Base-by-base conservation (phyloP, 2,113 vertebrate genomes). In the Hippocampus barbouri region DNA sequence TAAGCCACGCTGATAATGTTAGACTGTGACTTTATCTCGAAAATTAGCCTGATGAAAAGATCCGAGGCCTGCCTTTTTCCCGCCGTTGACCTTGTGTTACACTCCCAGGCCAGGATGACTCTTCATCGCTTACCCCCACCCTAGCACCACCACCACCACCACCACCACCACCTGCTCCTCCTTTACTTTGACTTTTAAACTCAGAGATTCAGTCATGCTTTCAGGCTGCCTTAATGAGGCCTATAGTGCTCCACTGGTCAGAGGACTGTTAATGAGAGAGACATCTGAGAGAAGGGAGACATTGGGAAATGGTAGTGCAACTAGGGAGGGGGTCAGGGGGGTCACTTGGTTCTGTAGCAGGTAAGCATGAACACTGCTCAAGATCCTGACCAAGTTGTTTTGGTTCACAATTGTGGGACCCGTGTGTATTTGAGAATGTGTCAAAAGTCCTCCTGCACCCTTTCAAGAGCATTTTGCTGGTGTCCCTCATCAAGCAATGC, bases 391-490 rank as follows among this genome's bases (percentile, higher is more conserved):
- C 91, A 92, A 94, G 95, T 93, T 93, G 94, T 70, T 93, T 67
- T 43, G 43, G 9, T 51, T 53, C 23, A 89, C 68, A 84, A 91
- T 93, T 89, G 88, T 83, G 69, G 77, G 87, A 85, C 89, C 68
- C 91, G 16, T 62, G 57, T 65, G 34, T 75, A 68, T 61, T 27
- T 59, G 51, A 43, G 51, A 23, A 34, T 47, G 25, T 71, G 60
- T 74, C 27, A 2, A 21, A 49, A 91, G 93, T 91, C 94, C 92
- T 93, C 34, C 85, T 92, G 92, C 92, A 76, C 91, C 92, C 92
- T 94, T 88, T 91, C 88, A 88, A 92, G 93, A 94, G 93, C 92
- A 92, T 94, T 98, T 95, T 93, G 91, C 93, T 91, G 93, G 92
- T 90, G 84, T 93, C 92, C 94, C 43, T 93, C 87, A 88, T 93